Conservation (phyloP, 2,797 vertebrate species). For the Sebastes paucispinis region DNA sequence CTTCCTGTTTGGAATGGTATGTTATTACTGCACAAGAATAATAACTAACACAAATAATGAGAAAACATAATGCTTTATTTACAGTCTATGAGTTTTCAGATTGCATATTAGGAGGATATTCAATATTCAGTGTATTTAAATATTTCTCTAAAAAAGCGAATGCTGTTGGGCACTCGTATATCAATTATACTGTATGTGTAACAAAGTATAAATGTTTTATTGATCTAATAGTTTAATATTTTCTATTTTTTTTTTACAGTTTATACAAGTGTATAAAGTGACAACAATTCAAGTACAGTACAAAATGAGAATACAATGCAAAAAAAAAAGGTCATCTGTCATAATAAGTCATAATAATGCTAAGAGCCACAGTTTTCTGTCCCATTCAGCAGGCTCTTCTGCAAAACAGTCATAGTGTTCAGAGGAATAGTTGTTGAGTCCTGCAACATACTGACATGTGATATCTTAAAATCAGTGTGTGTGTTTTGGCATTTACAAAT, state of each 20-base stretch:
- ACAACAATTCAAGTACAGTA: constrained; percentile 46
- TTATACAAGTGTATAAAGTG: constrained; percentile 27
- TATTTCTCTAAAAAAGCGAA: constrained; percentile 28
- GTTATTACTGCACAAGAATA: background rate
- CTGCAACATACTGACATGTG: constrained; percentile 16
- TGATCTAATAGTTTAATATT: background rate
- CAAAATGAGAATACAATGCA: constrained; percentile 54
- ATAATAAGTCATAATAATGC: background rate
- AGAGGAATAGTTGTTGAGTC: background rate
- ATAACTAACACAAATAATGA: background rate
- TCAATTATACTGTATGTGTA: background rate
- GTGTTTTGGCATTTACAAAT: constrained; percentile 59
- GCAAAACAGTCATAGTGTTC: constrained; percentile 5
- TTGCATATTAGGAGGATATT: constrained; percentile 35
- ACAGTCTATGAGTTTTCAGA: background rate
- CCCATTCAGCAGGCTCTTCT: background rate
- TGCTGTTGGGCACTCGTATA: background rate
- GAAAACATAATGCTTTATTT: constrained; percentile 60
- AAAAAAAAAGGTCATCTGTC: constrained; percentile 6
- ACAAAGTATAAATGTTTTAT: constrained; percentile 18
- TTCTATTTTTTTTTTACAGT: constrained; percentile 1
- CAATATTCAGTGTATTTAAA: constrained; percentile 35
- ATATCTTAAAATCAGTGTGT: constrained; percentile 17
- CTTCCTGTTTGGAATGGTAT: background rate
- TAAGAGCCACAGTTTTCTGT: background rate